These are phyloP conservation scores for Nyctalus aviator DNA, from an alignment of 2,797 vertebrate genomes.

Conservation along the genomic window DNA sequence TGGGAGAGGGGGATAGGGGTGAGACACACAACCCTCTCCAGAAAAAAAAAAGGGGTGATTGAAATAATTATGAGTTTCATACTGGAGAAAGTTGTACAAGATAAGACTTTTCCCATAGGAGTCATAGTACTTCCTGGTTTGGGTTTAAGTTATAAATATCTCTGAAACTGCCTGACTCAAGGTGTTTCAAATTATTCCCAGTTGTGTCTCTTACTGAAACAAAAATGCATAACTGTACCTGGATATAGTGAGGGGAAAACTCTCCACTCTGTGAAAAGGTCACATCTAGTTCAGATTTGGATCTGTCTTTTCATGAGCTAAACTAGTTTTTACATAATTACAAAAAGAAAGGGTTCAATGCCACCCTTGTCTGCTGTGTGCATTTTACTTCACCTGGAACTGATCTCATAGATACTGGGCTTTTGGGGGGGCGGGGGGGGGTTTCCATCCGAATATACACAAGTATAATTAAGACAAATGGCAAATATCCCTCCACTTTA, in stretches of 20 bases:
- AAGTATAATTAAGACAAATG: conserved; percentile 83
- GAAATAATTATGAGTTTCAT: conserved; percentile 68
- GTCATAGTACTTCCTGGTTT: conserved; percentile 60
- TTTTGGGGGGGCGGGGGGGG: rapidly evolving
- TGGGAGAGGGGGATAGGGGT: rapidly evolving
- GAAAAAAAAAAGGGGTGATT: neutral
- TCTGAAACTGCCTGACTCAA: conserved; percentile 59
- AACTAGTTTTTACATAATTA: conserved; percentile 35
- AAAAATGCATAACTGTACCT: conserved; percentile 11
- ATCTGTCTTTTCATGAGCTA: conserved; percentile 37
- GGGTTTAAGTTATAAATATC: conserved; percentile 72
- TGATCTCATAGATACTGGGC: conserved; percentile 13
- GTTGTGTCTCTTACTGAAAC: conserved; percentile 56
- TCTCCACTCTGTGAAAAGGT: conserved; percentile 33
- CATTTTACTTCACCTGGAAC: conserved; percentile 49
- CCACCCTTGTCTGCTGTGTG: neutral
- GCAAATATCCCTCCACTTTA: conserved; percentile 79
- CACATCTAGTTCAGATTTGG: conserved; percentile 27
- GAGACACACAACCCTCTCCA: neutral
- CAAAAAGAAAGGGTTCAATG: conserved; percentile 16
- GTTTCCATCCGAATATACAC: conserved; percentile 34
- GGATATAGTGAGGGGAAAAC: neutral
- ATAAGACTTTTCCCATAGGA: conserved; percentile 60
- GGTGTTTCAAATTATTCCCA: conserved; percentile 69
- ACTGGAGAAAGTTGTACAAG: conserved; percentile 67